Percentiles rank a stretch among this genome's conserved stretches.
Conservation (phyloP, 2,888 invertebrate species). For the Ophion slaviceki region DNA sequence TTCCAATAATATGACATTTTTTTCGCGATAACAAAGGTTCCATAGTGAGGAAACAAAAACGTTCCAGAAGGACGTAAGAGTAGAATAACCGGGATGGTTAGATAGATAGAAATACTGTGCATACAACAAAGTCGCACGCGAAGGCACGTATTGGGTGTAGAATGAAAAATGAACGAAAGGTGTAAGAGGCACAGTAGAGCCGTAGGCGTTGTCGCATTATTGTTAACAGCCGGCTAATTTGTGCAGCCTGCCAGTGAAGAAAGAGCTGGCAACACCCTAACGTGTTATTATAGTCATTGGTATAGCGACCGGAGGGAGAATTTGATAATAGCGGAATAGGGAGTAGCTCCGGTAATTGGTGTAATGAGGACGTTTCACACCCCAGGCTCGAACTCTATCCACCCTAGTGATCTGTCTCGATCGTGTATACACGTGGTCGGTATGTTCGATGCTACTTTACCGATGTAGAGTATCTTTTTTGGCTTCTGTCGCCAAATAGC, state of each 20-base stretch:
- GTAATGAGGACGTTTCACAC: slow-evolving; percentile 79
- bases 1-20: no score
- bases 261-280: slow-evolving; percentile 32
- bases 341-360: slow-evolving; percentile 74
- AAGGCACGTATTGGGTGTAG: not conserved
- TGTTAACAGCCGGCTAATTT: slow-evolving; percentile 67
- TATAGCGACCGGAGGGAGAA: slow-evolving; percentile 27
- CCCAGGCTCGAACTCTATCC: slow-evolving; percentile 74
- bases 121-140: not conserved
- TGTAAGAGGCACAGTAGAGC: slow-evolving; percentile 35
- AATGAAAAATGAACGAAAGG: slow-evolving; percentile 33
- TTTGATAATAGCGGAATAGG: slow-evolving; percentile 67
- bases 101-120: no score
- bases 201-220: slow-evolving; percentile 54
- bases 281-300: slow-evolving; percentile 44
- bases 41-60: no score
- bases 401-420: slow-evolving; percentile 69
- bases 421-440: slow-evolving; percentile 2
- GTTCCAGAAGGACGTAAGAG: no score
- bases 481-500: slow-evolving; percentile 2
- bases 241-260: slow-evolving; percentile 54
- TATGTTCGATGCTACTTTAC: not conserved
- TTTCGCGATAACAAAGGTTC: no score
- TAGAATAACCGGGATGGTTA: no score
- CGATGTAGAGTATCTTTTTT: not conserved